These are phyloP conservation scores for Salarias fasciatus DNA, from an alignment of 2,797 vertebrate genomes.

Conservation along the genomic window DNA sequence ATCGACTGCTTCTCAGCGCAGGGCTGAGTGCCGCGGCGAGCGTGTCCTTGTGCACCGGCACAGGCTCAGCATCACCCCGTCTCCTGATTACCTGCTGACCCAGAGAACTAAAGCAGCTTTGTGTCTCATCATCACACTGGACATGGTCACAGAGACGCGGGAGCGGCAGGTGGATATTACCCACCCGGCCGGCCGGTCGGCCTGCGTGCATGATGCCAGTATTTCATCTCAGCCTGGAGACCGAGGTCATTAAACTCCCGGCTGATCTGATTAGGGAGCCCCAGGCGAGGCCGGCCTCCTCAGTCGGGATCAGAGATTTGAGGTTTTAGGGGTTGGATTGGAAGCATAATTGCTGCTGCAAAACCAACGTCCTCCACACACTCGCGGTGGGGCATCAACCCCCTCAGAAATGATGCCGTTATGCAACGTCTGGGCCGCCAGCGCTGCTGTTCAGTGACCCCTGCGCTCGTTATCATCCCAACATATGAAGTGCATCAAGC, in stretches of 20 bases:
- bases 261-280: slow-evolving; percentile 70
- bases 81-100: slow-evolving; percentile 72
- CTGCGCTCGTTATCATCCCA: slow-evolving; percentile 23
- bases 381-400: not conserved
- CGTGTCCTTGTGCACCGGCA: slow-evolving; percentile 4
- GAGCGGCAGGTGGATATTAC: slow-evolving; percentile 49
- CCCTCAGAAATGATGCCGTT: slow-evolving; percentile 45
- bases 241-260: slow-evolving; percentile 44
- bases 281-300: slow-evolving; percentile 58
- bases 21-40: slow-evolving; percentile 8
- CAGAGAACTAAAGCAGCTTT: slow-evolving; percentile 72
- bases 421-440: slow-evolving; percentile 27
- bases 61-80: slow-evolving; percentile 50
- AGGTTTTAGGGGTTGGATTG: slow-evolving; percentile 41
- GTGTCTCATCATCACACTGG: slow-evolving; percentile 29
- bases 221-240: slow-evolving; percentile 42
- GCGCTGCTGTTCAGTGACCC: slow-evolving; percentile 15
- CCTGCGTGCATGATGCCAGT: slow-evolving; percentile 14
- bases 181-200: no score
- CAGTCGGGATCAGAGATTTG: slow-evolving; percentile 58
- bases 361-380: not conserved
- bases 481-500: slow-evolving; percentile 13
- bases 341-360: slow-evolving; percentile 13
- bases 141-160: slow-evolving; percentile 17
- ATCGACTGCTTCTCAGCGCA: slow-evolving; percentile 6